Conservation (phyloP, 30 jellyfish, hydroid and myxozoan genomes). For the Aurelia sp. region DNA sequence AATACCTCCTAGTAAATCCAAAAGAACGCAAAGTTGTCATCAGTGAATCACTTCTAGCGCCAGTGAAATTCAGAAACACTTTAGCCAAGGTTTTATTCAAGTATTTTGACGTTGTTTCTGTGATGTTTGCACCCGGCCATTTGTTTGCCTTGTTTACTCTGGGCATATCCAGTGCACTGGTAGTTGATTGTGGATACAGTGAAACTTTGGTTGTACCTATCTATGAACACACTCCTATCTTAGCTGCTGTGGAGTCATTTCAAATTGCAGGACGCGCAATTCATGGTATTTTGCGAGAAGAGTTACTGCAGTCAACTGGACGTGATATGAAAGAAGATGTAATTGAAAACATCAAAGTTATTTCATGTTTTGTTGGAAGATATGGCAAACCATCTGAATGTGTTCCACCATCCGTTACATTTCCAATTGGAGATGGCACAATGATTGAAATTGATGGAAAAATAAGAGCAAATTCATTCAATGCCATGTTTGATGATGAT, state of each 20-base stretch:
- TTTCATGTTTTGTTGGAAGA: slow-evolving; percentile 87
- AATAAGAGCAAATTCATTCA: slow-evolving; percentile 75
- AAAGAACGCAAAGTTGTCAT: slow-evolving; percentile 93
- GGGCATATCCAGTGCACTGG: slow-evolving; percentile 89
- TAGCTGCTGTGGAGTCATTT: slow-evolving; percentile 78
- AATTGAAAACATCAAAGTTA: slow-evolving; percentile 87
- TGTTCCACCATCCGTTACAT: slow-evolving; percentile 73
- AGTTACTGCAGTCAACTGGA: slow-evolving; percentile 52
- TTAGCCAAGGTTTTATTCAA: slow-evolving; percentile 78
- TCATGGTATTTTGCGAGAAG: slow-evolving; percentile 56
- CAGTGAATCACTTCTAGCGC: slow-evolving; percentile 84
- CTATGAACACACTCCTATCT: slow-evolving; percentile 85
- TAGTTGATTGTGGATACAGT: slow-evolving; percentile 93
- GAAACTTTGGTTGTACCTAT: slow-evolving; percentile 91
- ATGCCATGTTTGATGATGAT: slow-evolving; percentile 81
- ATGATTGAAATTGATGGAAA: slow-evolving; percentile 72
- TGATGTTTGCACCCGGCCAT: slow-evolving; percentile 84
- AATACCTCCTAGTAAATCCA: slow-evolving; percentile 90
- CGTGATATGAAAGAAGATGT: slow-evolving; percentile 37
- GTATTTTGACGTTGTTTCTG: slow-evolving; percentile 87
- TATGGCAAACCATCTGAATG: slow-evolving; percentile 33
- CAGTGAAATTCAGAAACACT: slow-evolving; percentile 71
- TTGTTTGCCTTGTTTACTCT: slow-evolving; percentile 88
- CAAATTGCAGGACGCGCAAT: slow-evolving; percentile 77
- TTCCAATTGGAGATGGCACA: slow-evolving; percentile 59